Evolutionary conservation across 2,888 invertebrate genomes (phyloP).

Genomic region (Polymixis flavicincta): DNA sequence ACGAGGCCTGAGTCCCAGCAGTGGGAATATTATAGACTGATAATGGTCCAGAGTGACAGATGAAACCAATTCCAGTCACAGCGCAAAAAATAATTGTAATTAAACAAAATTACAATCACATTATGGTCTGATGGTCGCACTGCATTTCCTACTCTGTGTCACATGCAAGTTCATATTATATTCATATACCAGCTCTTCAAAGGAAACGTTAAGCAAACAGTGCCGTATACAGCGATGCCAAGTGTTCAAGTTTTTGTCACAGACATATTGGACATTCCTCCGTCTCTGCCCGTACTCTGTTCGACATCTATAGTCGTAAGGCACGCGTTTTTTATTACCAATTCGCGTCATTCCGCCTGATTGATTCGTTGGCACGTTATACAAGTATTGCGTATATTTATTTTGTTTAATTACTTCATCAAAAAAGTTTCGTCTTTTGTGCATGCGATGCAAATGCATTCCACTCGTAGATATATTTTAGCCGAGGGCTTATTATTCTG

Average conservation of each 20-base stretch:
- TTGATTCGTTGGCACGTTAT: slow-evolving; percentile 72
- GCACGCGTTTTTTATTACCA: slow-evolving; percentile 76
- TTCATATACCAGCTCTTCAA: slow-evolving; percentile 20
- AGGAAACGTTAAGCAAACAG: slow-evolving; percentile 45
- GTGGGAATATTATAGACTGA: too few species aligned
- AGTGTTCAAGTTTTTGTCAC: slow-evolving; percentile 71
- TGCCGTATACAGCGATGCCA: slow-evolving; percentile 53
- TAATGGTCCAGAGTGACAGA: neutral
- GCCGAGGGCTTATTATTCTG: neutral
- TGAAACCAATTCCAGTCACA: neutral
- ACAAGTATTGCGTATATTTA: slow-evolving; percentile 45
- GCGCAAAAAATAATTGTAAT: slow-evolving; percentile 4
- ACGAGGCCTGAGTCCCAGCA: too few species aligned
- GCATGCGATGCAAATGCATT: slow-evolving; percentile 27
- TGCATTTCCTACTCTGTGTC: slow-evolving; percentile 15
- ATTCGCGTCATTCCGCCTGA: slow-evolving; percentile 74
- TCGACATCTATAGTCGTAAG: slow-evolving; percentile 68
- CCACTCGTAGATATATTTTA: neutral
- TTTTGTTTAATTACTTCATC: slow-evolving; percentile 56
- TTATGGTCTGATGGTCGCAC: slow-evolving; percentile 8
- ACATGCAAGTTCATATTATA: slow-evolving; percentile 16
- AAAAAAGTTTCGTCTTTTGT: slow-evolving; percentile 28
- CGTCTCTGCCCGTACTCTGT: slow-evolving; percentile 24
- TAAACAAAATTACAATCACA: slow-evolving; percentile 8
- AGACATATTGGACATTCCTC: slow-evolving; percentile 44